Percentiles rank a stretch among this genome's conserved stretches.
Conservation (phyloP, 2,113 vertebrate species). For the Halichoeres trimaculatus region DNA sequence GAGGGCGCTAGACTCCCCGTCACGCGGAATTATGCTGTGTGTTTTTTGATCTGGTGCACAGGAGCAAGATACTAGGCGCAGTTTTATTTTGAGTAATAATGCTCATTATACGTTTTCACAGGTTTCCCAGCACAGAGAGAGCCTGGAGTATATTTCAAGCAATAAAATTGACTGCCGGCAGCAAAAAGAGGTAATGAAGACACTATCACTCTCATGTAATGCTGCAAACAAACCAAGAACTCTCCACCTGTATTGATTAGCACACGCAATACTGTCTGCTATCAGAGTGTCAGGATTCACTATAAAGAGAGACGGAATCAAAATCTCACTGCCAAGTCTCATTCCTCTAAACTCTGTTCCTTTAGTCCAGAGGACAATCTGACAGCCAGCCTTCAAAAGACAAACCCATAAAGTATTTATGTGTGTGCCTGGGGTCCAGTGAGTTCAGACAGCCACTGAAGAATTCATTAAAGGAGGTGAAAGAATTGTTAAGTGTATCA, state of each 20-base stretch:
- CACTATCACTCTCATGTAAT: constrained; percentile 45
- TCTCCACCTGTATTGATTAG: constrained; percentile 58
- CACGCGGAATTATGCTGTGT: constrained; percentile 65
- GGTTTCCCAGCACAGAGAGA: constrained; percentile 44
- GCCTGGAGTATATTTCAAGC: constrained; percentile 51
- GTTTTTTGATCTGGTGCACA: constrained; percentile 69
- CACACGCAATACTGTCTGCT: constrained; percentile 23
- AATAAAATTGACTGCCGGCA: constrained; percentile 41
- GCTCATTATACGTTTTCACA: constrained; percentile 57
- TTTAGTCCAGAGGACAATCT: constrained; percentile 81
- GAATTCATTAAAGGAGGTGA: constrained; percentile 84
- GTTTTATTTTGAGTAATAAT: constrained; percentile 62
- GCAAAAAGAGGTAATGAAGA: constrained; percentile 66
- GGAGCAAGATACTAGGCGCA: constrained; percentile 51
- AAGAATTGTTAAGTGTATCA: constrained; percentile 80
- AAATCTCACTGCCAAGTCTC: constrained; percentile 62
- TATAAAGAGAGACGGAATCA: constrained; percentile 53
- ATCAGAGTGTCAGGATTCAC: constrained; percentile 45
- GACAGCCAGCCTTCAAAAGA: constrained; percentile 83
- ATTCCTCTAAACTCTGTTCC: constrained; percentile 70
- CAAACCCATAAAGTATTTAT: constrained; percentile 83
- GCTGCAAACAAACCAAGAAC: constrained; percentile 49
- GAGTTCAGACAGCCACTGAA: constrained; percentile 81
- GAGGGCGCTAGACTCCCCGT: constrained; percentile 68
- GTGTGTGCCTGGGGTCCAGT: constrained; percentile 75